These are phyloP conservation scores for Strix uralensis DNA, from an alignment of 2,113 vertebrate species.

Conservation along the genomic window DNA sequence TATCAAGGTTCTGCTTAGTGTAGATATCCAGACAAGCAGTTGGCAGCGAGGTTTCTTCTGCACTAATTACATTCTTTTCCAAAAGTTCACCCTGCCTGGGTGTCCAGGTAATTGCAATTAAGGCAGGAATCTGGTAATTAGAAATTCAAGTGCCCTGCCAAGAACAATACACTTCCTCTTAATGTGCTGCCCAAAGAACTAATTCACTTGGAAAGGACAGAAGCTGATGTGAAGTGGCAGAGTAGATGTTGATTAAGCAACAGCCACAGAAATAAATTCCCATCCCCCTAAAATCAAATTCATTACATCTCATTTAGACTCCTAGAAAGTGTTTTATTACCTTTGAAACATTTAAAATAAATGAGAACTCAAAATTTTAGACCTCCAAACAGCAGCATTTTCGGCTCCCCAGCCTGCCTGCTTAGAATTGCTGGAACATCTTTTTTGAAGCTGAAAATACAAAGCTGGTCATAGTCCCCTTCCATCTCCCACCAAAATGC, in stretches of 20 bases:
- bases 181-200: constrained; percentile 75
- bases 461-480: neutral
- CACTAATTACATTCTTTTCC: constrained; percentile 80
- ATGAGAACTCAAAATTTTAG: neutral
- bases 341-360: neutral
- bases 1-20: constrained; percentile 42
- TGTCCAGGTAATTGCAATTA: constrained; percentile 86
- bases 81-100: constrained; percentile 79
- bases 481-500: neutral
- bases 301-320: constrained; percentile 36
- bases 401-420: neutral
- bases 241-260: constrained; percentile 65
- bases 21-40: constrained; percentile 62
- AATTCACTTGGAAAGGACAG: constrained; percentile 72
- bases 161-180: constrained; percentile 77
- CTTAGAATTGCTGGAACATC: neutral
- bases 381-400: neutral
- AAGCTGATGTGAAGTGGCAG: constrained; percentile 68
- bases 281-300: constrained; percentile 38
- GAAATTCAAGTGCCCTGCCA: constrained; percentile 81
- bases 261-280: constrained; percentile 43
- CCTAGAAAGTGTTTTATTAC: neutral
- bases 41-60: constrained; percentile 72
- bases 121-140: constrained; percentile 81
- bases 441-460: neutral